Base-by-base conservation (phyloP, 2,888 invertebrate species). In the Platycheirus albimanus region DNA sequence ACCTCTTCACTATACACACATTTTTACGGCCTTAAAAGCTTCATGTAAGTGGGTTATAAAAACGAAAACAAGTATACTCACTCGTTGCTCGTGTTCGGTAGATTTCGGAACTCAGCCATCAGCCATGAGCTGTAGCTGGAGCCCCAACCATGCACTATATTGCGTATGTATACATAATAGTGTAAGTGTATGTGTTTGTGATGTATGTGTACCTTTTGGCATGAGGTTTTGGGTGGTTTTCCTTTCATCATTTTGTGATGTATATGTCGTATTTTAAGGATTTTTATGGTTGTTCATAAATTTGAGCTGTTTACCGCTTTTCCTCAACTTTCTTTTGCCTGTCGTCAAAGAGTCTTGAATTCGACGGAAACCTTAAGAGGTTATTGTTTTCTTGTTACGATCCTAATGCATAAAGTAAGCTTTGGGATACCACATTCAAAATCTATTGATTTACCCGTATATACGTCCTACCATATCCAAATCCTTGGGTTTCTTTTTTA, bases 21-120 rank as follows among this genome's bases (percentile, higher is more conserved):
- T 67, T 69, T 83, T 78, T 58, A 83, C 78, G 67, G 72, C 63
- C 69, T 72, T 83, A 78, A 83, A 78, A 83, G 83, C 78, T 83
- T 61, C 69, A 74, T 74, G 78, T 83, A 83, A 83, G 83, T 78
- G 83, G 83, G 83, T 78, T 83, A 83, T 83, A 83, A 83, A 83
- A 83, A 78, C 69, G 78, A 72, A 78, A 83, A 83, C 78, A 83
- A 83, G 83, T 61, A 78, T 78, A 83, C 66, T 72, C 63, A 38
- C 70, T 71, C 70, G 28, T 30, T 71, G 76, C 52, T 71, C 61
- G 64, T 71, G 76, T 47, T 71, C 61, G 64, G 71, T 81, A 72
- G 81, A 72, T 77, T 81, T 77, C 56, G 71, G 61, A 58, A 58
- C 41, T 45, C 5, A 5, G n/a, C n/a, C n/a, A n/a, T n/a, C n/a